Evolutionary conservation across 2,797 vertebrate species (phyloP).

Genomic region (Siniperca obscura): DNA sequence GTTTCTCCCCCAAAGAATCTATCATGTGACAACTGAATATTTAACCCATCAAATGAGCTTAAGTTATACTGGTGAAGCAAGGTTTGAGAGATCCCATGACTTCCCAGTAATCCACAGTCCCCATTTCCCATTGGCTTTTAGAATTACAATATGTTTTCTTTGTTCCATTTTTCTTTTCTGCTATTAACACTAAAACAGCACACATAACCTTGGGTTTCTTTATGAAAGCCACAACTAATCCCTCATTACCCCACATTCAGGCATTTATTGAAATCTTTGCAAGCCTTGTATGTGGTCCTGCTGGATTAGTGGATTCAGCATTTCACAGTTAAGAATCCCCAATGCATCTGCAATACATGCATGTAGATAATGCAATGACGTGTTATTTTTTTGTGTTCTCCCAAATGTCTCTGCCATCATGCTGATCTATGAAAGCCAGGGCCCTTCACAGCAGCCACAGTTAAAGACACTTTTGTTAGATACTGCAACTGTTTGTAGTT

Average conservation of each 20-base stretch:
- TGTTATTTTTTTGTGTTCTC: slow-evolving; percentile 36
- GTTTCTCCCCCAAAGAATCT: slow-evolving; percentile 57
- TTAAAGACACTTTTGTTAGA: slow-evolving; percentile 67
- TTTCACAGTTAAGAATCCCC: slow-evolving; percentile 41
- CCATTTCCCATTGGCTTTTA: slow-evolving; percentile 65
- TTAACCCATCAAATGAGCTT: slow-evolving; percentile 84
- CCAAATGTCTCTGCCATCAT: slow-evolving; percentile 38
- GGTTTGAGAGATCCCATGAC: slow-evolving; percentile 83
- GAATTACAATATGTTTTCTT: slow-evolving; percentile 79
- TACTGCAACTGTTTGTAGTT: slow-evolving; percentile 65
- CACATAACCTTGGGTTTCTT: slow-evolving; percentile 60
- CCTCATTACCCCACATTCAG: slow-evolving; percentile 78
- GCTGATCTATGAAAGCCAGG: slow-evolving; percentile 42
- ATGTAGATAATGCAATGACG: slow-evolving; percentile 37
- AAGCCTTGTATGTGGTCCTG: slow-evolving; percentile 62
- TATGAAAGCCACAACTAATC: slow-evolving; percentile 75
- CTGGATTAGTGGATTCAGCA: slow-evolving; percentile 58
- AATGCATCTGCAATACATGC: slow-evolving; percentile 28
- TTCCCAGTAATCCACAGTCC: slow-evolving; percentile 77
- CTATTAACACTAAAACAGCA: slow-evolving; percentile 65
- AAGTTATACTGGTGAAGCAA: slow-evolving; percentile 69
- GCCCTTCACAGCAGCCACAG: slow-evolving; percentile 49
- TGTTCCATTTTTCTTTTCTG: slow-evolving; percentile 68
- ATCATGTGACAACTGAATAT: slow-evolving; percentile 84
- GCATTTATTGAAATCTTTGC: slow-evolving; percentile 67